phyloP scores from a whole-genome alignment of 37 sponge, comb jelly and placozoan genomes.

The Halisarca cf. caerulea region DNA sequence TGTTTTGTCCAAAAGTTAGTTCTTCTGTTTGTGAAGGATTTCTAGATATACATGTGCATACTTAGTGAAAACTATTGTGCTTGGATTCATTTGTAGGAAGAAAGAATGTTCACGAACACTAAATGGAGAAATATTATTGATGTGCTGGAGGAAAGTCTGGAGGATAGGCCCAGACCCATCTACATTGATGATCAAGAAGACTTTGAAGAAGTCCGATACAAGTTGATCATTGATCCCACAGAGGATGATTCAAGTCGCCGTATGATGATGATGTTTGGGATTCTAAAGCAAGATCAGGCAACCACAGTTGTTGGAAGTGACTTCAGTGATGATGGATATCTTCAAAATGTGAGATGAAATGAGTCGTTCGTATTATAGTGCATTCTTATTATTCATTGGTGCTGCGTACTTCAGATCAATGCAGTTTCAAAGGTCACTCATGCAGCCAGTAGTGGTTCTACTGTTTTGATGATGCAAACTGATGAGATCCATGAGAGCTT shows the following conservation, averaged over 20 bases:
- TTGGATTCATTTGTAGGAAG: not conserved
- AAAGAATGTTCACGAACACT: not conserved
- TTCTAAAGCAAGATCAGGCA: slow-evolving; percentile 57
- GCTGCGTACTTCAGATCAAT: slow-evolving; percentile 49
- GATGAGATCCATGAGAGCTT: slow-evolving; percentile 91
- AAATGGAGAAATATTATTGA: slow-evolving; percentile 43
- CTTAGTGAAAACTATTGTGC: too few species aligned
- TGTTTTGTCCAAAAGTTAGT: not conserved
- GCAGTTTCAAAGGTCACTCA: slow-evolving; percentile 73
- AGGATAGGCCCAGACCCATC: slow-evolving; percentile 35
- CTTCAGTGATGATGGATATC: slow-evolving; percentile 77
- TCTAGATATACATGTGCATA: not conserved
- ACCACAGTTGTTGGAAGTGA: slow-evolving; percentile 72
- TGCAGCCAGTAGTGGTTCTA: slow-evolving; percentile 82
- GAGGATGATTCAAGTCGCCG: slow-evolving; percentile 78
- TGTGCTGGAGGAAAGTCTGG: slow-evolving; percentile 58
- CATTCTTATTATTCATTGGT: not conserved
- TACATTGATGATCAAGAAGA: slow-evolving; percentile 47
- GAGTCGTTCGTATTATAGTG: not conserved
- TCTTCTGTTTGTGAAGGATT: not conserved
- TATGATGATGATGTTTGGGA: slow-evolving; percentile 65
- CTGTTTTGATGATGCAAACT: slow-evolving; percentile 81
- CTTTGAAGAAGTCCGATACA: slow-evolving; percentile 71
- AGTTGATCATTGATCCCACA: slow-evolving; percentile 82
- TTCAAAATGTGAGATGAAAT: slow-evolving; percentile 56